These are phyloP conservation scores for Setophaga coronata DNA, from an alignment of 2,113 vertebrate species.

Conservation along the genomic window DNA sequence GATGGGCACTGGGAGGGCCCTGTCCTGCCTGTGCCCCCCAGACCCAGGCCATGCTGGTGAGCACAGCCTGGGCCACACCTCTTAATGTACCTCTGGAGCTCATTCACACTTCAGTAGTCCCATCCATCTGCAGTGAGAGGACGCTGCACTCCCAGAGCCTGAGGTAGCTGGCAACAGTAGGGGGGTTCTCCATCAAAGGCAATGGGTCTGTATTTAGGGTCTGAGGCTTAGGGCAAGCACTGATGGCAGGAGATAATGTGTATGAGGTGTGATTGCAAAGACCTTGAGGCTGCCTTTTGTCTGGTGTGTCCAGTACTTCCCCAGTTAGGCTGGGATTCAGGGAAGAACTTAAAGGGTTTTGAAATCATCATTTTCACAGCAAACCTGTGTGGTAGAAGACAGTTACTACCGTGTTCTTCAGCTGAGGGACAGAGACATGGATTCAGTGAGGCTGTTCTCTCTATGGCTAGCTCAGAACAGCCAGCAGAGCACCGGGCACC, in stretches of 20 bases:
- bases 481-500: neutral
- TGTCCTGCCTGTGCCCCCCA: neutral
- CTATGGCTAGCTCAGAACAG: neutral
- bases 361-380: neutral
- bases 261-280: neutral
- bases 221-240: neutral
- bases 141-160: neutral
- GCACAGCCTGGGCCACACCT: neutral
- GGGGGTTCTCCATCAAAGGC: neutral
- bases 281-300: neutral
- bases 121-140: neutral
- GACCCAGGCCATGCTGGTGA: accelerated
- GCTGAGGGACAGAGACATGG: neutral
- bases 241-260: neutral
- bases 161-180: neutral
- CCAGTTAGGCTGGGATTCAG: neutral
- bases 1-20: accelerated
- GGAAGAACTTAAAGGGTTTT: neutral
- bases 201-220: neutral
- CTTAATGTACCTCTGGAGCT: neutral
- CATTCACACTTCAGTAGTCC: neutral
- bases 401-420: neutral
- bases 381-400: neutral
- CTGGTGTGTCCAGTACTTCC: neutral
- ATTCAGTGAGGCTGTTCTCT: accelerated